phyloP scores from a whole-genome alignment of 1,140 invertebrate genomes.

The Metaphire vulgaris region DNA sequence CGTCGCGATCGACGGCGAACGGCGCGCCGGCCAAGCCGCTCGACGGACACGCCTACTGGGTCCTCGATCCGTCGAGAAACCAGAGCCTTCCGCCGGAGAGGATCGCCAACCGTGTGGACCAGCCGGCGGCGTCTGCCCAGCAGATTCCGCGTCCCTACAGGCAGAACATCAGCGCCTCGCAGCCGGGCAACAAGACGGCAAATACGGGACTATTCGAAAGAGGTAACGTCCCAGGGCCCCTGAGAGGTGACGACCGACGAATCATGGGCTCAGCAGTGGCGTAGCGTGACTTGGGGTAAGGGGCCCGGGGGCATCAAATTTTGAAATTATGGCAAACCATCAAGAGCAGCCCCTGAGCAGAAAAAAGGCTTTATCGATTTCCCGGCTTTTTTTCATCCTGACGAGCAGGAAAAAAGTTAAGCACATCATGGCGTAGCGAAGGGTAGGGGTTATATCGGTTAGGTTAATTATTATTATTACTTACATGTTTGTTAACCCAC shows the following conservation, averaged over 20 bases:
- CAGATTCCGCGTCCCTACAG: not conserved
- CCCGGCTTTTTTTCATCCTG: no score
- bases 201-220: not conserved
- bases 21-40: not conserved
- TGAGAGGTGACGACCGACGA: not conserved
- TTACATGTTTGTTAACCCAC: no score
- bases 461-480: no score
- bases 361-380: no score
- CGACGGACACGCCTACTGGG: not conserved
- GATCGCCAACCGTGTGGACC: not conserved
- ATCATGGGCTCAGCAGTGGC: not conserved
- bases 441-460: no score
- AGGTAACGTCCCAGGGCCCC: not conserved
- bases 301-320: not conserved
- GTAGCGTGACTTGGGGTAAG: not conserved
- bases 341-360: not conserved
- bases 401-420: no score
- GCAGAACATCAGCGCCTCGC: not conserved
- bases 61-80: not conserved
- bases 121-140: not conserved
- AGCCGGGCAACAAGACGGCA: not conserved
- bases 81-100: not conserved
- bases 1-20: no score
- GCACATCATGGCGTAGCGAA: no score
- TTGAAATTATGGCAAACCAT: not conserved